Evolutionary conservation across 1,140 invertebrate species (phyloP).

Genomic region (Solenopsis invicta): DNA sequence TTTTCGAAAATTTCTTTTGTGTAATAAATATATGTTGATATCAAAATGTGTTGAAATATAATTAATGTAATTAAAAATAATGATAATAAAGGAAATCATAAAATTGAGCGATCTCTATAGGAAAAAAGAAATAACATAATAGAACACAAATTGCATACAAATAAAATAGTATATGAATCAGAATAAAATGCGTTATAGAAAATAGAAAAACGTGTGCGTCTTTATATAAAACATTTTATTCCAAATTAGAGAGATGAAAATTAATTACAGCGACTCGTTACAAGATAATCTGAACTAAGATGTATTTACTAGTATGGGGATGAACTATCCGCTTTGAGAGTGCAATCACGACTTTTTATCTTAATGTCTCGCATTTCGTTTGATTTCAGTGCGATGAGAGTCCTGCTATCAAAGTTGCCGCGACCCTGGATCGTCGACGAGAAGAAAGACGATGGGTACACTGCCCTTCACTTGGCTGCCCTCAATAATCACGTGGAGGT

Average conservation of each 20-base stretch:
- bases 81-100: background rate
- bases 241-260: background rate
- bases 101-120: background rate
- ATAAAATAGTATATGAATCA: background rate
- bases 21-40: background rate
- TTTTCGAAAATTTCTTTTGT: background rate
- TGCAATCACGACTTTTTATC: background rate
- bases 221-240: background rate
- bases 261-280: slow-evolving; percentile 20
- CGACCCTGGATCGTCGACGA: slow-evolving; percentile 99
- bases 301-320: background rate
- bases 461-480: slow-evolving; percentile 97
- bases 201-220: background rate
- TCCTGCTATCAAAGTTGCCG: slow-evolving; percentile 95
- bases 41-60: background rate
- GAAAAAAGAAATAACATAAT: too few species aligned
- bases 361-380: slow-evolving; percentile 10
- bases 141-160: background rate
- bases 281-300: slow-evolving; percentile 18
- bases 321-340: background rate
- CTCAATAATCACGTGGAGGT: slow-evolving; percentile 99
- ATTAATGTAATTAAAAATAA: background rate
- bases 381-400: slow-evolving; percentile 95
- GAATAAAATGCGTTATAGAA: background rate
- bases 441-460: slow-evolving; percentile 99